These are phyloP conservation scores for Mimumesa dahlbomi DNA, from an alignment of 2,888 invertebrate genomes.

Conservation along the genomic window DNA sequence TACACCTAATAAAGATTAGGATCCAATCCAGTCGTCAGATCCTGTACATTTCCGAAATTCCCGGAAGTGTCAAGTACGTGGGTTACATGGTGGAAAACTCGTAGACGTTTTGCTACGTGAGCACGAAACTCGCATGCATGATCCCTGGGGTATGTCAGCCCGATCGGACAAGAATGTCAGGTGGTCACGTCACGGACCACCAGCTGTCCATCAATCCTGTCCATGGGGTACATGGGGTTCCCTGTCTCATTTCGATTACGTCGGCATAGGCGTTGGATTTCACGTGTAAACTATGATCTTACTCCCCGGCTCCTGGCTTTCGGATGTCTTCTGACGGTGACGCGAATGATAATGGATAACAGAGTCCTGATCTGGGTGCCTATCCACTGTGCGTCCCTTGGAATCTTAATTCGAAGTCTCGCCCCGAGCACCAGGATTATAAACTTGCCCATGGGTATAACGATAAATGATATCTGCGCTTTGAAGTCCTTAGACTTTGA, in stretches of 20 bases:
- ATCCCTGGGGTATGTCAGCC: constrained; percentile 73
- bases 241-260: constrained; percentile 71
- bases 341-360: constrained; percentile 56
- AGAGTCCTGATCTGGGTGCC: constrained; percentile 31
- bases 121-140: constrained; percentile 66
- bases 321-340: constrained; percentile 50
- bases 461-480: no score
- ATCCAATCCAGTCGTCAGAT: no score
- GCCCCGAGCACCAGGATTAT: no score
- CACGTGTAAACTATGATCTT: constrained; percentile 64
- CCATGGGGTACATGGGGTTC: constrained; percentile 62
- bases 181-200: constrained; percentile 74
- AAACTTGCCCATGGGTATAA: no score
- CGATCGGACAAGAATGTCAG: constrained; percentile 75
- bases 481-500: no score
- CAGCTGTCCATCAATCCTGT: constrained; percentile 75
- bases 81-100: constrained; percentile 38
- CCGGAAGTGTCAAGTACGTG: not conserved
- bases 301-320: constrained; percentile 44
- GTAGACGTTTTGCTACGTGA: constrained; percentile 69
- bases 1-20: no score
- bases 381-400: no score
- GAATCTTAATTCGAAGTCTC: no score
- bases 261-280: constrained; percentile 62
- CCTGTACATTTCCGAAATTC: not conserved